A percentile compares a stretch with the other conserved stretches of the same genome.
phyloP scores from a whole-genome alignment of 2,797 vertebrate genomes.

The Thripadectes ignobilis region DNA sequence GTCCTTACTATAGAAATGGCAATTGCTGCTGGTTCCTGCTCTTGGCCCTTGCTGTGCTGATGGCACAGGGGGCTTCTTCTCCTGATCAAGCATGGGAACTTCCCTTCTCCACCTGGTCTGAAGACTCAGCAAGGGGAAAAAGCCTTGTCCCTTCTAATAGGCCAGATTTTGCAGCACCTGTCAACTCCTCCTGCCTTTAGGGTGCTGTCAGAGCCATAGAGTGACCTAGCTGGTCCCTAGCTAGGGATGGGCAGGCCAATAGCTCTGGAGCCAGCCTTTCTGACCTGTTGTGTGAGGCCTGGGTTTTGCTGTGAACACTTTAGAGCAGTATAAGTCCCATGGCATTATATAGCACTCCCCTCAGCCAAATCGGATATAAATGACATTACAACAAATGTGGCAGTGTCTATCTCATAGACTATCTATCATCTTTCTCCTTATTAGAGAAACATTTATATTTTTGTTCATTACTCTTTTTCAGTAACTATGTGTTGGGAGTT shows the following conservation, averaged over 20 bases:
- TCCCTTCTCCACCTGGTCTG: neutral
- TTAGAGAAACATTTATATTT: neutral
- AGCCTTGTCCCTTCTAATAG: neutral
- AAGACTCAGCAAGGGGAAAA: neutral
- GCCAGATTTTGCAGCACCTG: neutral
- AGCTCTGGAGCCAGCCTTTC: neutral
- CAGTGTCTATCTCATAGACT: neutral
- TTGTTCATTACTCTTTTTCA: neutral
- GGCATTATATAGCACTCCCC: accelerated
- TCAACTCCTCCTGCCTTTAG: neutral
- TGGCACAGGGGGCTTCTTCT: neutral
- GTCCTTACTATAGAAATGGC: neutral
- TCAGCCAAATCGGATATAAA: neutral
- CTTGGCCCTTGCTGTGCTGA: neutral
- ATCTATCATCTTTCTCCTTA: neutral
- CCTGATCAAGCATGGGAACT: neutral
- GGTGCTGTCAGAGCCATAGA: neutral
- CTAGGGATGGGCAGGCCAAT: neutral
- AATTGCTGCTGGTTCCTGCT: too few relatives aligned
- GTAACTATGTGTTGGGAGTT: accelerated
- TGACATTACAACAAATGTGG: neutral
- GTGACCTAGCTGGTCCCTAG: accelerated
- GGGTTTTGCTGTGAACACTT: neutral
- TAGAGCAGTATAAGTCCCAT: accelerated
- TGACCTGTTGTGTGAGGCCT: neutral